A percentile compares a stretch with the other conserved stretches of the same genome.
phyloP scores from a whole-genome alignment of 2,888 invertebrate genomes.

The Cataglyphis albicans region DNA sequence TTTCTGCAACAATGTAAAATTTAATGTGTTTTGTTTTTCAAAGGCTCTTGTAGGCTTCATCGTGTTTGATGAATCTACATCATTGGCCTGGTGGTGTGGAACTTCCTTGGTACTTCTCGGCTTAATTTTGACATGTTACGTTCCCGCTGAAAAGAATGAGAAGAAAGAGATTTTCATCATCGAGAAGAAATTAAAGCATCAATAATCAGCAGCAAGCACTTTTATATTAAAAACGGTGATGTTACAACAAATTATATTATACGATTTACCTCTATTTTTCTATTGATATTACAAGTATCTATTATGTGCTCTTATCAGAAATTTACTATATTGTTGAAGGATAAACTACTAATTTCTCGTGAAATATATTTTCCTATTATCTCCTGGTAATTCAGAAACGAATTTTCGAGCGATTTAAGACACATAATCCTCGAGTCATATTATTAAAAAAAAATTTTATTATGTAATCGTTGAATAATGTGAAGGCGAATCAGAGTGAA shows the following conservation, averaged over 20 bases:
- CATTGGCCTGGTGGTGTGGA: conserved; percentile 91
- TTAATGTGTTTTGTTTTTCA: conserved; percentile 2
- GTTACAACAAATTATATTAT: not conserved
- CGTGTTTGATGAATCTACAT: conserved; percentile 90
- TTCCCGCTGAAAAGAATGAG: conserved; percentile 53
- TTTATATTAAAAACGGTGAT: conserved; percentile 38
- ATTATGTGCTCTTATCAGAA: not conserved
- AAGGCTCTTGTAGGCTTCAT: conserved; percentile 91
- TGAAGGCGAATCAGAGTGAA: not conserved
- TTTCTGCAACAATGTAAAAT: not conserved
- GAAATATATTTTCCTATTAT: too few relatives aligned
- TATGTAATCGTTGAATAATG: not conserved
- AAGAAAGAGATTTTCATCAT: not conserved
- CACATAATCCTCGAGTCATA: not conserved
- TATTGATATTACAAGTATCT: conserved; percentile 11
- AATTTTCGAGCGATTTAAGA: too few relatives aligned
- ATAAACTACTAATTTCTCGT: not conserved
- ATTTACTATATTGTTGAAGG: not conserved
- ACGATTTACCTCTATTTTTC: conserved; percentile 14
- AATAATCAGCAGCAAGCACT: conserved; percentile 59
- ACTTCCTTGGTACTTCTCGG: conserved; percentile 90
- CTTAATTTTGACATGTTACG: conserved; percentile 88
- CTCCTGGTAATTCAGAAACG: too few relatives aligned
- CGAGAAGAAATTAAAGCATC: conserved; percentile 55
- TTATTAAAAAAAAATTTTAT: not conserved